Conservation (phyloP, 2,888 invertebrate genomes). For the Aelia acuminata region DNA sequence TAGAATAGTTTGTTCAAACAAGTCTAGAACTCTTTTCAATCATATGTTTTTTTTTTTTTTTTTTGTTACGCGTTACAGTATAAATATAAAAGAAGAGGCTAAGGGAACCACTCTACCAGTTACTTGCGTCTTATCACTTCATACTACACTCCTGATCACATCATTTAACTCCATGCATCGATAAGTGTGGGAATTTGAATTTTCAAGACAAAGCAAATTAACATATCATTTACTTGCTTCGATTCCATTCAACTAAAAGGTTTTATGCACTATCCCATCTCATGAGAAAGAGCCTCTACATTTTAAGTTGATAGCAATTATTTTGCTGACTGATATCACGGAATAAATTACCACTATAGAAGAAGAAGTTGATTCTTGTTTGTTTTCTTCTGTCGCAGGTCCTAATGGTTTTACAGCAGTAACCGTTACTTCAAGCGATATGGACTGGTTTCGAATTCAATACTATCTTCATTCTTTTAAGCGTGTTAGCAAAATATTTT, state of each 20-base stretch:
- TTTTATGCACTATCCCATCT: background rate
- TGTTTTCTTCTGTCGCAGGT: background rate
- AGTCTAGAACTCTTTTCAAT: too few species aligned
- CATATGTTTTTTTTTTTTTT: too few species aligned
- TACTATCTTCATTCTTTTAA: background rate
- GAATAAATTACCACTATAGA: background rate
- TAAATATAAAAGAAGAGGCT: too few species aligned
- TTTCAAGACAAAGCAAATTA: background rate
- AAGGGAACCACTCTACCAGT: too few species aligned
- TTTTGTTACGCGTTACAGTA: too few species aligned
- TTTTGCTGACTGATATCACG: background rate
- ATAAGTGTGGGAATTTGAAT: too few species aligned
- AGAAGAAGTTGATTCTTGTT: background rate
- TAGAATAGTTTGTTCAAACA: too few species aligned
- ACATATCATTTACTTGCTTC: background rate
- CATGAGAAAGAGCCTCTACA: background rate
- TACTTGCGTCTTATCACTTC: too few species aligned
- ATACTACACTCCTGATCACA: too few species aligned
- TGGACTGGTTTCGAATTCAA: slow-evolving; percentile 21
- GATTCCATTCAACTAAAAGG: background rate
- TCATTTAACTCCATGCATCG: too few species aligned
- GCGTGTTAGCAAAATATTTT: background rate
- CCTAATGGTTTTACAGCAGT: background rate
- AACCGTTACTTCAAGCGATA: background rate
- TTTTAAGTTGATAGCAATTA: background rate